These are phyloP conservation scores for Cyprichromis sp. DNA, from an alignment of 2,113 vertebrate genomes.

Conservation along the genomic window DNA sequence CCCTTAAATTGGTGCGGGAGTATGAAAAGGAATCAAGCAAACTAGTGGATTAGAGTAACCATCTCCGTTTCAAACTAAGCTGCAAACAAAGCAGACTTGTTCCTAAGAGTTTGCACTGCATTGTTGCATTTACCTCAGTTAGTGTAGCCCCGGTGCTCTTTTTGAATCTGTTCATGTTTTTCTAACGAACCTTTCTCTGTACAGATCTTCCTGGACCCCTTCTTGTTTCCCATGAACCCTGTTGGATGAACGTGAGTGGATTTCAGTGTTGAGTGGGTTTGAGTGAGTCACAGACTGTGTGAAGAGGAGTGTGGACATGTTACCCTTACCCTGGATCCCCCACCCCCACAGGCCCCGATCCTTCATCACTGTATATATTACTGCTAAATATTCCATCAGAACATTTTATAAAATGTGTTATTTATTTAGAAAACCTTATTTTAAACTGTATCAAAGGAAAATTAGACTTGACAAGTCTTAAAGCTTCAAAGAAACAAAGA, in stretches of 20 bases:
- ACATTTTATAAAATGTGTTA: accelerated
- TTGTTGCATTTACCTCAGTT: background rate
- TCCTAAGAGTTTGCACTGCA: background rate
- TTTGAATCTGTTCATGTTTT: background rate
- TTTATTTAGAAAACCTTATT: background rate
- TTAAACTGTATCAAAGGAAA: background rate
- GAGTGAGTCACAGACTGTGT: background rate
- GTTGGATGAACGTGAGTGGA: accelerated
- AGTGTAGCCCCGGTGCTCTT: accelerated
- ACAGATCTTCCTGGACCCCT: accelerated
- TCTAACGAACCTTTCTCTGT: accelerated
- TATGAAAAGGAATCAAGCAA: background rate
- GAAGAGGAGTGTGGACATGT: background rate
- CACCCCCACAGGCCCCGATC: accelerated
- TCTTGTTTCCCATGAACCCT: accelerated
- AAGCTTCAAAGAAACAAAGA: accelerated
- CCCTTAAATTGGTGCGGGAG: accelerated
- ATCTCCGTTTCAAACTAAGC: accelerated
- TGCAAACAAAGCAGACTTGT: background rate
- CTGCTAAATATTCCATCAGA: background rate
- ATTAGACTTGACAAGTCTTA: background rate
- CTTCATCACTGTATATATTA: accelerated
- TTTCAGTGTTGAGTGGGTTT: accelerated
- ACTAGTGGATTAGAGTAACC: accelerated
- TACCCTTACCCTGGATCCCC: background rate